phyloP scores from a whole-genome alignment of 2,797 vertebrate genomes.

The Gallinago nigripennis region DNA sequence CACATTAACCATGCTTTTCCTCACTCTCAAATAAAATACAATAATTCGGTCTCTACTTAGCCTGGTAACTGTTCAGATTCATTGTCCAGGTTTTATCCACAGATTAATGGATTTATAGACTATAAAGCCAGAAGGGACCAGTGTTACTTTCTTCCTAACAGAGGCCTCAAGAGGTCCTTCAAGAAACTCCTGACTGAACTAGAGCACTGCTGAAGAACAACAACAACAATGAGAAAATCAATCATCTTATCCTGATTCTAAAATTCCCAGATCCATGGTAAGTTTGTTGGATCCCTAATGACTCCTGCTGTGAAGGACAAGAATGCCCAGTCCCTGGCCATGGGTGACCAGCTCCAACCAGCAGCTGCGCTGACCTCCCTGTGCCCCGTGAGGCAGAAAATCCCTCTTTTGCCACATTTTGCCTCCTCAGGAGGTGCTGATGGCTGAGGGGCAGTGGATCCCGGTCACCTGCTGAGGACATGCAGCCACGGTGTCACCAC shows the following conservation, averaged over 20 bases:
- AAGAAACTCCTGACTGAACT: neutral
- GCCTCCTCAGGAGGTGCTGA: neutral
- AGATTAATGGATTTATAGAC: neutral
- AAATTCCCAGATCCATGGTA: neutral
- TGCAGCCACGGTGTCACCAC: accelerated
- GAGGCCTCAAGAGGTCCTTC: neutral
- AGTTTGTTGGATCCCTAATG: neutral
- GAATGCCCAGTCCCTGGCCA: accelerated
- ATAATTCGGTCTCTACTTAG: neutral
- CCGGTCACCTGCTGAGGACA: accelerated
- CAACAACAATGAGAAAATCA: neutral
- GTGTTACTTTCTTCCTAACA: neutral
- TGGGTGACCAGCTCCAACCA: accelerated
- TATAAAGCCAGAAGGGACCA: neutral
- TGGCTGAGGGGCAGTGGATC: neutral
- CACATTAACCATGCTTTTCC: neutral
- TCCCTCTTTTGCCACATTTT: neutral
- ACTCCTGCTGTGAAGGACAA: neutral
- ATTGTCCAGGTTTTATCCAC: neutral
- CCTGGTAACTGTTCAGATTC: neutral
- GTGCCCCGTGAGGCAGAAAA: neutral
- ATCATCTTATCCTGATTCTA: neutral
- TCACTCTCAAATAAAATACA: neutral
- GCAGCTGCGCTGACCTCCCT: accelerated
- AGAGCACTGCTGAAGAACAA: neutral